A percentile compares a stretch with the other conserved stretches of the same genome.
Evolutionary conservation across 2,797 vertebrate species (phyloP).

Genomic region (Limosa lapponica): DNA sequence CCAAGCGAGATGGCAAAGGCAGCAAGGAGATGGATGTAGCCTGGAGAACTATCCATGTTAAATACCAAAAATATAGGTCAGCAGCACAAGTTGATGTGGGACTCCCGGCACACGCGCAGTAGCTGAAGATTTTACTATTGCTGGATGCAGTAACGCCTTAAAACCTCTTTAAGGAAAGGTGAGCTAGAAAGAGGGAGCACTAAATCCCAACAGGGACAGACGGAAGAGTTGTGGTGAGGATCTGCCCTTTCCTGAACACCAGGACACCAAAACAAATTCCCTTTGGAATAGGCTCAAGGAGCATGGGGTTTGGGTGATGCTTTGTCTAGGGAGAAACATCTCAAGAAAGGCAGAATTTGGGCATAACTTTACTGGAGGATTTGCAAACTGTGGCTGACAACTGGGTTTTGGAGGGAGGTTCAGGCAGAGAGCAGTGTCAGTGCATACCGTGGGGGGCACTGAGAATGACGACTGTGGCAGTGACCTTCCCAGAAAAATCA

Average conservation of each 20-base stretch:
- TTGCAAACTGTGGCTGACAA: neutral
- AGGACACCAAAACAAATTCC: neutral
- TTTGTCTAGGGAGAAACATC: neutral
- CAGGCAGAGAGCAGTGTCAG: neutral
- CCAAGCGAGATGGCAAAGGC: neutral
- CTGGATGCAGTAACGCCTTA: neutral
- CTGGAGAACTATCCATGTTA: neutral
- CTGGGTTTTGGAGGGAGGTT: fast-evolving
- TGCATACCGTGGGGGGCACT: neutral
- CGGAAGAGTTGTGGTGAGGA: neutral
- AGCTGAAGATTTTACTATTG: neutral
- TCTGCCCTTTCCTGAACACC: neutral
- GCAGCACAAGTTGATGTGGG: neutral
- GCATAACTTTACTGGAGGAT: neutral
- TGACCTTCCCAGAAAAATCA: neutral
- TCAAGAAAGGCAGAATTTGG: neutral
- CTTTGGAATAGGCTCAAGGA: neutral
- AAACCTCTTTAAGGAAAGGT: neutral
- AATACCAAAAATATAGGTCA: neutral
- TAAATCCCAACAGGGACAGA: fast-evolving
- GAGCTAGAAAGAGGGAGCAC: neutral
- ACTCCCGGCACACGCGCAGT: neutral
- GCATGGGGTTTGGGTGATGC: neutral
- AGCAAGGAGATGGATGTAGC: neutral
- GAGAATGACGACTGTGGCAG: neutral